Evolutionary conservation across 2,797 vertebrate species (phyloP).

Genomic region (Emys orbicularis): DNA sequence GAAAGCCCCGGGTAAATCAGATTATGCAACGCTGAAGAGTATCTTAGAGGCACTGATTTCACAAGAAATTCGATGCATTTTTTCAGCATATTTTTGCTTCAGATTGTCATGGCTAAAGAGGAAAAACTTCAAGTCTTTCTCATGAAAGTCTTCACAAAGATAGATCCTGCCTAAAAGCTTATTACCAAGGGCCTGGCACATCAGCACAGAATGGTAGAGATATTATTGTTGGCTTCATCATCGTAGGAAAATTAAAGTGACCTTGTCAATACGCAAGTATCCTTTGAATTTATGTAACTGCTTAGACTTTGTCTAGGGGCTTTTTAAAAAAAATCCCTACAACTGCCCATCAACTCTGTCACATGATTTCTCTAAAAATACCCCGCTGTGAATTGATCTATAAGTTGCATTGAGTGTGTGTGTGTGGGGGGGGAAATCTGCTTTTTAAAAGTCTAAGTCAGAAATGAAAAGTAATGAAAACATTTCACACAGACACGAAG

Average conservation of each 20-base stretch:
- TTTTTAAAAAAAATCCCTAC: neutral
- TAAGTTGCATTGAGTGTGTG: neutral
- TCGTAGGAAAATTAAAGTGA: neutral
- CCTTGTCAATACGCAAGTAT: neutral
- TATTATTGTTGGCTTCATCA: neutral
- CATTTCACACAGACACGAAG: neutral
- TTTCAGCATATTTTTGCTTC: neutral
- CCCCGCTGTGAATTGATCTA: neutral
- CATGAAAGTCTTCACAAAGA: neutral
- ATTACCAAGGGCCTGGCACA: neutral
- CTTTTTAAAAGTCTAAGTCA: neutral
- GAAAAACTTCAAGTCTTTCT: neutral
- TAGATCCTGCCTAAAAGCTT: neutral
- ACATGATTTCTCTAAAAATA: neutral
- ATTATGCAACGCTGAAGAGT: neutral
- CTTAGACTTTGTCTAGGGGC: neutral
- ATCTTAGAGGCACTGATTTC: neutral
- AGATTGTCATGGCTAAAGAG: too few relatives aligned
- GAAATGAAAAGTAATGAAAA: neutral
- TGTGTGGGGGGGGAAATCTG: too few relatives aligned
- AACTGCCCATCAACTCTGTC: neutral
- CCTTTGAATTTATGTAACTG: neutral
- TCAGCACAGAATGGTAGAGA: neutral
- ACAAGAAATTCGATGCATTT: neutral
- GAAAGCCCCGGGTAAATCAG: neutral